Evolutionary conservation across 2,797 vertebrate genomes (phyloP).

Genomic region (Darevskia nairensis): DNA sequence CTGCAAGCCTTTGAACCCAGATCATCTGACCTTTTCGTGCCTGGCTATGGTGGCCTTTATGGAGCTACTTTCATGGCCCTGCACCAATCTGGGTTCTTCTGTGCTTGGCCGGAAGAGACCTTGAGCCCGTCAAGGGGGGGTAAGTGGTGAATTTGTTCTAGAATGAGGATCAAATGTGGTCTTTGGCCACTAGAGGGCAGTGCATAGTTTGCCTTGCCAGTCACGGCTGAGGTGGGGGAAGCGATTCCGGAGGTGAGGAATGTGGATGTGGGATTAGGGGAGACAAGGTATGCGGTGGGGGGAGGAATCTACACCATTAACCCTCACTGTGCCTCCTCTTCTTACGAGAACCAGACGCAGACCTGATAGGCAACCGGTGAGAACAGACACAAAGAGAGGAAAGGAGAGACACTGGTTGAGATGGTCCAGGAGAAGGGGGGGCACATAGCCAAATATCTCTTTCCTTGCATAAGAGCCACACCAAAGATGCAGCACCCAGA

Average conservation of each 20-base stretch:
- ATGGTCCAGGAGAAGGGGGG: too few relatives aligned
- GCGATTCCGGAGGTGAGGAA: neutral
- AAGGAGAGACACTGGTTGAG: neutral
- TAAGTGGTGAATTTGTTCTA: too few relatives aligned
- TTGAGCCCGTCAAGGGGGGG: too few relatives aligned
- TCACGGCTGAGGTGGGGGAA: neutral
- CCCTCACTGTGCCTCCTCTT: slow-evolving; percentile 93
- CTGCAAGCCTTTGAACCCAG: neutral
- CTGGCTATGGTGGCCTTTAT: neutral
- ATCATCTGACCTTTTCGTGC: neutral
- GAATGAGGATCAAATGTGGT: neutral
- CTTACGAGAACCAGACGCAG: slow-evolving; percentile 90
- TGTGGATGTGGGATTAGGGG: fast-evolving
- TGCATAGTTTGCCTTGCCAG: too few relatives aligned
- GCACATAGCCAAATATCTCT: too few relatives aligned
- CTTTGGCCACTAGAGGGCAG: neutral
- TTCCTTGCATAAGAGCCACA: too few relatives aligned
- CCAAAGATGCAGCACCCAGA: too few relatives aligned
- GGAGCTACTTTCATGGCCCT: neutral
- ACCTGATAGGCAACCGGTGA: slow-evolving; percentile 78
- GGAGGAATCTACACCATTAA: fast-evolving
- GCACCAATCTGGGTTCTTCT: neutral
- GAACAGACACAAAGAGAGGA: slow-evolving; percentile 44
- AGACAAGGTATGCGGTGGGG: neutral
- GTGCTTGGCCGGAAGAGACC: neutral